Conservation (phyloP, 2,888 invertebrate genomes). For the Lomographa bimaculata region DNA sequence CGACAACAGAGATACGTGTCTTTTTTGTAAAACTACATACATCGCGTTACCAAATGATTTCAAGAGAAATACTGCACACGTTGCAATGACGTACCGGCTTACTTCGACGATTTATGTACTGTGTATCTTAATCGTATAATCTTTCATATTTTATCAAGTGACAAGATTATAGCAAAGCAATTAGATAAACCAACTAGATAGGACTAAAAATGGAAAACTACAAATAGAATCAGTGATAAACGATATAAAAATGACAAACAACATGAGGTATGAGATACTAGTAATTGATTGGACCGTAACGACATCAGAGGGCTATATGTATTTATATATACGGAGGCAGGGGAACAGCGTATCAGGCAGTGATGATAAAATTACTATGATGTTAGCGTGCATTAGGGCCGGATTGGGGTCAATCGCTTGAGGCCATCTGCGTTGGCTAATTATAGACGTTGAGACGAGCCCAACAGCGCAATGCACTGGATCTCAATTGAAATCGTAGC, state of each 20-base stretch:
- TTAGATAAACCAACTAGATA: slow-evolving; percentile 23
- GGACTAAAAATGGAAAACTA: slow-evolving; percentile 22
- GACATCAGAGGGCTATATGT: slow-evolving; percentile 33
- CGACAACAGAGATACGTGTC: slow-evolving; percentile 42
- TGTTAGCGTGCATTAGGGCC: slow-evolving; percentile 67
- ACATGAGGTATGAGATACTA: slow-evolving; percentile 7
- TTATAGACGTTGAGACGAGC: slow-evolving; percentile 71
- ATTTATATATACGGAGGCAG: slow-evolving; percentile 40
- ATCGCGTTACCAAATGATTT: slow-evolving; percentile 39
- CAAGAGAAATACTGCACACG: slow-evolving; percentile 29
- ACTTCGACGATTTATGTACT: slow-evolving; percentile 7
- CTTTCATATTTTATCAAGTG: slow-evolving; percentile 18
- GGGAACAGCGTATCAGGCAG: slow-evolving; percentile 49
- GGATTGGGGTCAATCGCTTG: slow-evolving; percentile 81
- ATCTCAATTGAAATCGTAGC: slow-evolving; percentile 59
- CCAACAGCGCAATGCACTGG: slow-evolving; percentile 64
- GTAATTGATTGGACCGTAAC: slow-evolving; percentile 30
- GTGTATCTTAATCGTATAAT: slow-evolving; percentile 18
- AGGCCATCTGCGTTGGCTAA: slow-evolving; percentile 79
- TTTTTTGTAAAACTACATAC: slow-evolving; percentile 35
- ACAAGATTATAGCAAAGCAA: slow-evolving; percentile 27
- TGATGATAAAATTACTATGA: slow-evolving; percentile 75
- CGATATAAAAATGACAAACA: slow-evolving; percentile 18
- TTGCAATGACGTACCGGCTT: slow-evolving; percentile 9
- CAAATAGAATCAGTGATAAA: slow-evolving; percentile 21